These are phyloP conservation scores for Ormyrus rosae DNA, from an alignment of 2,888 invertebrate species.

Conservation along the genomic window DNA sequence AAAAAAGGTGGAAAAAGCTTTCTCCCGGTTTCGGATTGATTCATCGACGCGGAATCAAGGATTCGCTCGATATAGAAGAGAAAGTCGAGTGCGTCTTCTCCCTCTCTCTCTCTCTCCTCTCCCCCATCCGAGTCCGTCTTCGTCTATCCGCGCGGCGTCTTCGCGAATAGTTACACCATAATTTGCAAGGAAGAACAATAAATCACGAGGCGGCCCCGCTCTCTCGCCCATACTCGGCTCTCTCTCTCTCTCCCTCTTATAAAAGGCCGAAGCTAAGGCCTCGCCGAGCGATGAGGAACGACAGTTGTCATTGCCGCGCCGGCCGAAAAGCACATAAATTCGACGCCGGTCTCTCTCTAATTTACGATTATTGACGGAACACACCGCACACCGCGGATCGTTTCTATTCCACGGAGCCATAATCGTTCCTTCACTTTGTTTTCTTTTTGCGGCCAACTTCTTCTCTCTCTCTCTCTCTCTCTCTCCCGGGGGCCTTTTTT, in stretches of 20 bases:
- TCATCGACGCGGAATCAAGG: slow-evolving; percentile 58
- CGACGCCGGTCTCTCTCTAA: slow-evolving; percentile 35
- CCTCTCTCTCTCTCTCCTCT: too few species aligned
- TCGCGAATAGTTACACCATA: slow-evolving; percentile 54
- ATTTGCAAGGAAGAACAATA: slow-evolving; percentile 56
- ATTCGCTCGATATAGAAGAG: slow-evolving; percentile 53
- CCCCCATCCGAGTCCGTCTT: too few species aligned
- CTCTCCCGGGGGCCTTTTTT: background rate
- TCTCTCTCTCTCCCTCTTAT: background rate
- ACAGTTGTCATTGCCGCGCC: slow-evolving; percentile 47
- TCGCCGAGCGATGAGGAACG: slow-evolving; percentile 40
- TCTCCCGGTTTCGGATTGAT: slow-evolving; percentile 53
- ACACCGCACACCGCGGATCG: background rate
- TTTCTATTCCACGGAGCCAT: slow-evolving; percentile 42
- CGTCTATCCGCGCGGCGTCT: slow-evolving; percentile 34
- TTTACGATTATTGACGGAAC: slow-evolving; percentile 51
- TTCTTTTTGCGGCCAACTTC: background rate
- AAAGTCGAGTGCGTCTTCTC: slow-evolving; percentile 34
- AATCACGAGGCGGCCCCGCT: slow-evolving; percentile 46
- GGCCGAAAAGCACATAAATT: slow-evolving; percentile 47
- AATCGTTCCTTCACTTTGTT: slow-evolving; percentile 46
- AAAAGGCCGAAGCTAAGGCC: background rate
- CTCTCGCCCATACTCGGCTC: background rate
- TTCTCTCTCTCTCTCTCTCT: background rate
- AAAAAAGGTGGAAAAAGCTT: slow-evolving; percentile 24